Evolutionary conservation across 2,888 invertebrate species (phyloP), one percentile per base, ranked within the genome.

Genomic region (Galeruca laticollis): DNA sequence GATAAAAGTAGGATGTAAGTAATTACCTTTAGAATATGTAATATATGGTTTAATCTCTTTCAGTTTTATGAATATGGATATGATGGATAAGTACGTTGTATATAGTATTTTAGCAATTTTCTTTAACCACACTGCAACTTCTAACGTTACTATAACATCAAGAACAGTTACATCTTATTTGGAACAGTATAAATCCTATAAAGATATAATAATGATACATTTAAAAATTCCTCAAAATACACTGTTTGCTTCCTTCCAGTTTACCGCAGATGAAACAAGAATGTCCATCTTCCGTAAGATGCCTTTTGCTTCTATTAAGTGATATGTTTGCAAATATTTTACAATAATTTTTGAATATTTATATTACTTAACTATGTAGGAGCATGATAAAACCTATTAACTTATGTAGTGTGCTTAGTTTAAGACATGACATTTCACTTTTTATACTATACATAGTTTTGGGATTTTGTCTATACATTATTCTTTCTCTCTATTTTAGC

Each of bases 221-320:
- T 82, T 85, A 70, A 76, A 81, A 57, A 73, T 86, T 26, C 85
- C 85, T 11, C 72, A 78, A 52, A 81, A 85, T 74, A 79, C 79
- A n/a, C 65, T 79, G 40, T 82, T 82, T 76, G 83, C 80, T 2
- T 80, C 82, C 4, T 84, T 85, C 74, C 81, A 81, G 70, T 84
- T 85, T 76, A 75, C 76, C 60, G 84, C 83, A 13, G 82, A 82
- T 54, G 83, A 84, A 71, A 77, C 78, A 11, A 76, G 77, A 69
- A 75, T 80, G 65, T 83, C 83, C 13, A 78, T 84, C 68, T 84
- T 84, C 76, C 75, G 84, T 84, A 79, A 79, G 81, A 75, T 37
- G 9, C 10, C 8, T 18, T 9, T n/a, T 47, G 9, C 47, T 47
- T 15, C 15, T 47, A 18, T 18, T 18, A 47, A 26, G 26, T 26